Evolutionary conservation across 2,888 invertebrate species (phyloP), one percentile per base, ranked within the genome.

Genomic region (Drosophila histrio): DNA sequence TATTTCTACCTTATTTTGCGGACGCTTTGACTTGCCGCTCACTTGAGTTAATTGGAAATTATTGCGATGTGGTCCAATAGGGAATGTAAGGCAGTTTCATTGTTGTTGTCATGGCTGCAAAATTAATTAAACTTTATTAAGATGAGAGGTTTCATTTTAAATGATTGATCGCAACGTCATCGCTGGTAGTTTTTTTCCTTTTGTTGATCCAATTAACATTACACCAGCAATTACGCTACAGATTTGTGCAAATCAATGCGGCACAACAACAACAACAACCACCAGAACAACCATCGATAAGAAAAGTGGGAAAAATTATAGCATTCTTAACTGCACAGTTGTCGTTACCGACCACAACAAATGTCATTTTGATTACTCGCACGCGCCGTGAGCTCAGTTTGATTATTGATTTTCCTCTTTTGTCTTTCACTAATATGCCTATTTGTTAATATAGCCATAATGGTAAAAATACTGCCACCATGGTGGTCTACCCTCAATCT

Each of bases 291-390:
- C 41, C 36, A 36, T n/a, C 58, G 65, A 53, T 66, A 41, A 53
- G 41, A 67, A 8, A 19, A 13, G 13, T 32, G 30, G 15, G 7
- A 39, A 50, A 63, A 59, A 58, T 52, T 60, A 73, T 77, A 67
- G 63, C 64, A 64, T 64, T 53, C 54, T 77, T 77, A 58, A 58
- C 19, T 54, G 58, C 76, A 60, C 56, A 56, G 63, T 73, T 62
- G 60, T 67, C 44, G 68, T n/a, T n/a, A n/a, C n/a, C 59, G 67
- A 19, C 47, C 64, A 56, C 49, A 66, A 63, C 54, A 82, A 87
- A 87, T 85, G 82, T 70, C 72, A 77, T 79, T 85, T 85, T 87
- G 82, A 84, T 84, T 84, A 75, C 86, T 75, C 64, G 64, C 79
- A 82, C 77, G 66, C 77, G 62, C 61, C 62, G 36, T 65, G 30